Evolutionary conservation across 2,113 vertebrate genomes (phyloP), one percentile per base, ranked within the genome.

Genomic region (Nannobrachium achirus): DNA sequence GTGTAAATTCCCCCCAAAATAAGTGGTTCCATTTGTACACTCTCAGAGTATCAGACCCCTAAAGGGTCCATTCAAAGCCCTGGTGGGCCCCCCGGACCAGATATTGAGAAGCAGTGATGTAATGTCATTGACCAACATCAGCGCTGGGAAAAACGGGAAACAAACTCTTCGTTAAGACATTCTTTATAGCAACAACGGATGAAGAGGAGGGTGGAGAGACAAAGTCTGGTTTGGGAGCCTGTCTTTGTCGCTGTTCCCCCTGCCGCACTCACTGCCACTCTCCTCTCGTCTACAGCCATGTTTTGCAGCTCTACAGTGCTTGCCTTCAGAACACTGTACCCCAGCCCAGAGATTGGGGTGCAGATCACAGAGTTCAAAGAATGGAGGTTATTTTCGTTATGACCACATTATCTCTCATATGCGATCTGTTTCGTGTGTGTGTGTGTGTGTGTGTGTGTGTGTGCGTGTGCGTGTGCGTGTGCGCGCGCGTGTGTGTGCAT

Each of bases 241-340:
- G 81, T 79, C 67, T 82, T 62, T 65, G 72, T 78, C 77, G 68
- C 81, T 81, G 68, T 66, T 44, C 68, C 78, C 73, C 68, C 68
- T 51, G 83, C 63, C 50, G 72, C 49, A 56, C 52, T 79, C 77
- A 60, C 70, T 71, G n/a, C n/a, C n/a, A n/a, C 72, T 75, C 63
- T 33, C 33, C 13, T 18, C 81, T 71, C 92, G 87, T 73, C 75
- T 60, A 72, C 66, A 72, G 81, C 77, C 75, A 73, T 88, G 55
- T 79, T 86, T 62, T 76, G 49, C 80, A 68, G 78, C 84, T 73
- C 59, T 81, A 81, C 77, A 75, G 25, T 79, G 79, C 83, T 91
- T 90, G 87, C 89, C 89, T 89, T 91, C 65, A 67, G 69, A 84
- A 86, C 56, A 69, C 82, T 84, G 75, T 77, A 25, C 19, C n/a